Evolutionary conservation across 2,888 invertebrate species (phyloP).

Genomic region (Ethmia dodecea): DNA sequence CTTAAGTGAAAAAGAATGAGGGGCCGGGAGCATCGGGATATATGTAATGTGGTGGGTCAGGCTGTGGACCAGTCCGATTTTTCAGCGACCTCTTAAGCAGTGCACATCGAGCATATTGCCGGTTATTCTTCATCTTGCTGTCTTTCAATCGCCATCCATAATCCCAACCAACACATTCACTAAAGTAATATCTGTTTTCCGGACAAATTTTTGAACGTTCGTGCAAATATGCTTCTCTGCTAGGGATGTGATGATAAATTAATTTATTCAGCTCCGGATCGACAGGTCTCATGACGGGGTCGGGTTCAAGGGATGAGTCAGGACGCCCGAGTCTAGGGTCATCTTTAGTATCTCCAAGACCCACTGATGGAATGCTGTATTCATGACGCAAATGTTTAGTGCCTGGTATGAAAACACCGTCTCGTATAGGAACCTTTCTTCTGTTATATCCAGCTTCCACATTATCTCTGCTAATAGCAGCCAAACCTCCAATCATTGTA

Average conservation of each 20-base stretch:
- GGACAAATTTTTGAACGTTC: constrained; percentile 29
- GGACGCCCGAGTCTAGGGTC: constrained; percentile 36
- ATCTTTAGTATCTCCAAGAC: constrained; percentile 35
- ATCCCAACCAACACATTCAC: constrained; percentile 34
- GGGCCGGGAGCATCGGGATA: constrained; percentile 15
- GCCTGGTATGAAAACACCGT: constrained; percentile 33
- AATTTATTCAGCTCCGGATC: constrained; percentile 28
- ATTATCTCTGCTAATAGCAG: constrained; percentile 38
- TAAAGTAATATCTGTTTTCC: constrained; percentile 41
- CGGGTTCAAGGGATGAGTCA: constrained; percentile 27
- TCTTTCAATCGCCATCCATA: constrained; percentile 47
- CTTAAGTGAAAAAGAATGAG: too few relatives aligned
- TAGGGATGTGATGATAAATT: constrained; percentile 34
- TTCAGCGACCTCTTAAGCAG: not conserved
- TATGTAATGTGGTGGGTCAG: constrained; percentile 40
- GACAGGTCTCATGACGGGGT: constrained; percentile 45
- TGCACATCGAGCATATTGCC: not conserved
- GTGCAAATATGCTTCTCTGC: constrained; percentile 31
- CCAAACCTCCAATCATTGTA: constrained; percentile 37
- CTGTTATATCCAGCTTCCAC: constrained; percentile 30
- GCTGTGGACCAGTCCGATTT: constrained; percentile 38
- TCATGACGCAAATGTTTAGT: constrained; percentile 30
- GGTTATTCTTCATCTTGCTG: constrained; percentile 18
- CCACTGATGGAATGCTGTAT: constrained; percentile 36
- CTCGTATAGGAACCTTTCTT: constrained; percentile 30